Evolutionary conservation across 2,113 vertebrate genomes (phyloP).

Genomic region (Misgurnus mizolepis): DNA sequence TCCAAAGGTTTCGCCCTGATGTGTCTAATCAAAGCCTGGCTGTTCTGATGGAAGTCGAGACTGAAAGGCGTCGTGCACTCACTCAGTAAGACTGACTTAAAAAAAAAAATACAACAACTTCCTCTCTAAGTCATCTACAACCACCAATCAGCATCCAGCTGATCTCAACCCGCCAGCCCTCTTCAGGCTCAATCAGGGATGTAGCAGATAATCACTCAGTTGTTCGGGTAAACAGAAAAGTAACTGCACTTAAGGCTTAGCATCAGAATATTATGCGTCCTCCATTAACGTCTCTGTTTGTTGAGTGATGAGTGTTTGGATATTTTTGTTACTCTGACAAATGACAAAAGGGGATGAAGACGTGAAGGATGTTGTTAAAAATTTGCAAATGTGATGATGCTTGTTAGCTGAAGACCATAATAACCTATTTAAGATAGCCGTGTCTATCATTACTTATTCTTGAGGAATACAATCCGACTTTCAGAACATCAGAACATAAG

Average conservation of each 20-base stretch:
- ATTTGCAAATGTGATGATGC: not conserved
- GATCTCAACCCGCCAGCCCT: slow-evolving; percentile 43
- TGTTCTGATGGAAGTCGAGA: slow-evolving; percentile 38
- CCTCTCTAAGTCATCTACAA: slow-evolving; percentile 12
- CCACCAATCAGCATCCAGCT: slow-evolving; percentile 54
- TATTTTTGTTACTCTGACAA: not conserved
- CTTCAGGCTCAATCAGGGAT: slow-evolving; percentile 56
- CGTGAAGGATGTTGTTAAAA: not conserved
- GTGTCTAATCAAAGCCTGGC: slow-evolving; percentile 50
- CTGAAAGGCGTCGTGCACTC: slow-evolving; percentile 45
- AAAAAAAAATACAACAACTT: slow-evolving; percentile 14
- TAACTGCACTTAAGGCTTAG: slow-evolving; percentile 36
- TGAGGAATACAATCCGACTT: not conserved
- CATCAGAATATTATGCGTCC: slow-evolving; percentile 25
- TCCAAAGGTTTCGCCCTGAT: slow-evolving; percentile 45
- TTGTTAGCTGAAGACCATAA: not conserved
- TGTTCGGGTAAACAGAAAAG: slow-evolving; percentile 47
- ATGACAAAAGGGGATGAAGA: not conserved
- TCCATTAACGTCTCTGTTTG: slow-evolving; percentile 1
- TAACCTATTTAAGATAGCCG: not conserved
- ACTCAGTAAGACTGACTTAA: not conserved
- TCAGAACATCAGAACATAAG: not conserved
- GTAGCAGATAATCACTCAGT: slow-evolving; percentile 48
- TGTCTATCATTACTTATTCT: not conserved
- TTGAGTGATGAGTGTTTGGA: not conserved